A percentile compares a stretch with the other conserved stretches of the same genome.
These are phyloP conservation scores for Orius insidiosus DNA, from an alignment of 1,140 invertebrate species.

Conservation along the genomic window DNA sequence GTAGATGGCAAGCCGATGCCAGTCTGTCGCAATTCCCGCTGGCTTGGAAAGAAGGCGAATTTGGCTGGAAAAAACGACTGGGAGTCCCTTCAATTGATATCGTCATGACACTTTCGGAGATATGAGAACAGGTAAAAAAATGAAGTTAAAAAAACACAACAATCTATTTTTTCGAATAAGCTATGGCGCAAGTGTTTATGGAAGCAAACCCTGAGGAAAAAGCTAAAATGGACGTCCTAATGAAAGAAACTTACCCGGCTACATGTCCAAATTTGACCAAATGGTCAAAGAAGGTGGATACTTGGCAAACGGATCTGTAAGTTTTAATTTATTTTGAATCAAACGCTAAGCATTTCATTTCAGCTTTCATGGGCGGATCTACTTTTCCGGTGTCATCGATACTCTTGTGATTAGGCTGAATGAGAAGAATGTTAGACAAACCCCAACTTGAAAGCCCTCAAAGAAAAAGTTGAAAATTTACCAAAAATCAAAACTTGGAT, in stretches of 20 bases:
- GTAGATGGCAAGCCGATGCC: slow-evolving; percentile 31
- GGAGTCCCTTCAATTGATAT: slow-evolving; percentile 1
- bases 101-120: slow-evolving; percentile 5
- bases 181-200: background rate
- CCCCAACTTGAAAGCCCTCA: slow-evolving; percentile 28
- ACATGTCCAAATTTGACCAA: slow-evolving; percentile 36
- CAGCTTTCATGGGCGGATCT: slow-evolving; percentile 46
- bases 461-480: slow-evolving; percentile 28
- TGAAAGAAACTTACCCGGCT: slow-evolving; percentile 38
- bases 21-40: slow-evolving; percentile 32
- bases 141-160: slow-evolving; percentile 8
- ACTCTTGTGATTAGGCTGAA: slow-evolving; percentile 33
- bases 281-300: slow-evolving; percentile 31
- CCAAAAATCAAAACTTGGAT: slow-evolving; percentile 32
- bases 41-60: slow-evolving; percentile 30
- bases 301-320: slow-evolving; percentile 33
- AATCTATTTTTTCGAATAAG: background rate
- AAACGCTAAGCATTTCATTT: slow-evolving; percentile 22
- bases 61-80: slow-evolving; percentile 28
- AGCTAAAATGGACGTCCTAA: slow-evolving; percentile 28
- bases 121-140: slow-evolving; percentile 23
- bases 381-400: slow-evolving; percentile 39
- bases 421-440: slow-evolving; percentile 35
- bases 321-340: slow-evolving; percentile 9
- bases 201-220: slow-evolving; percentile 22